Conservation (phyloP, 2,888 invertebrate species). For the Ophraella communa region DNA sequence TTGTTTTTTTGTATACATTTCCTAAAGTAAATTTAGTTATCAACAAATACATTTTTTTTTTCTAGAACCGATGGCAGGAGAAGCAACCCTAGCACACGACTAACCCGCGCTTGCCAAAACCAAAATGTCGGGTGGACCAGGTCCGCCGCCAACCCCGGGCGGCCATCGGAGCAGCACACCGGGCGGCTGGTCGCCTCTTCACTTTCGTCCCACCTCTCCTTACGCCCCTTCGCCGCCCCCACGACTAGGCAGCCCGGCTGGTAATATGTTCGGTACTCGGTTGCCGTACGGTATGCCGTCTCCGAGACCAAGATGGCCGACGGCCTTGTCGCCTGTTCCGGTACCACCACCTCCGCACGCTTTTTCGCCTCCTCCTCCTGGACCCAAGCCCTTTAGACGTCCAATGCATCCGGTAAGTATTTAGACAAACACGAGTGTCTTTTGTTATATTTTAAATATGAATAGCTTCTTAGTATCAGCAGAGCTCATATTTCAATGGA, state of each 20-base stretch:
- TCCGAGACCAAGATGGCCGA: conserved; percentile 72
- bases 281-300: conserved; percentile 67
- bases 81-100: conserved; percentile 16
- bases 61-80: conserved; percentile 46
- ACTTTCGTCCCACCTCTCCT: conserved; percentile 78
- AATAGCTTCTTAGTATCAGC: no score
- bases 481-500: no score
- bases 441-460: no score
- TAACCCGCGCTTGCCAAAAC: conserved; percentile 26
- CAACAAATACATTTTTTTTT: conserved; percentile 7
- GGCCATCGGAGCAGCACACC: conserved; percentile 48
- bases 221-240: conserved; percentile 78
- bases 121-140: conserved; percentile 54
- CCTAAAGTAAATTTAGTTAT: not conserved
- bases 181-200: conserved; percentile 66
- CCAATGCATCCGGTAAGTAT: conserved; percentile 59
- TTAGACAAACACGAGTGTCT: no score
- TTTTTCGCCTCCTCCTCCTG: conserved; percentile 63
- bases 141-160: conserved; percentile 55
- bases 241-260: conserved; percentile 63
- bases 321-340: conserved; percentile 61
- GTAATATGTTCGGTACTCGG: conserved; percentile 59
- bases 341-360: conserved; percentile 50
- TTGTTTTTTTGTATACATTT: no score
- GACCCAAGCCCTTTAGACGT: conserved; percentile 57